Evolutionary conservation across 2,113 vertebrate species (phyloP).

Genomic region (Hippopotamus amphibius): DNA sequence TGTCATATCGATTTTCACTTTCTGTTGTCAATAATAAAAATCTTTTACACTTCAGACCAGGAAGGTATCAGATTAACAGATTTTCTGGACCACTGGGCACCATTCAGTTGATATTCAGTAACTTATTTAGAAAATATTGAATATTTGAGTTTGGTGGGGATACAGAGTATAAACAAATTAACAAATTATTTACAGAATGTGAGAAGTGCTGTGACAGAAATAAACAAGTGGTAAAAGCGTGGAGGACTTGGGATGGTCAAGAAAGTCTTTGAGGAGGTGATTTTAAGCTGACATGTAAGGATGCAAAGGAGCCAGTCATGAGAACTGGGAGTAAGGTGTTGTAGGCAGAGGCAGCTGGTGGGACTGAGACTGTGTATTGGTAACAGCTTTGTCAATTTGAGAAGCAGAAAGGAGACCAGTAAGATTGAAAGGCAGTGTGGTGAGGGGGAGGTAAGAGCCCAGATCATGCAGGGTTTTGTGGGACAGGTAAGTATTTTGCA

Average conservation of each 20-base stretch:
- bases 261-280: not conserved
- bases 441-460: not conserved
- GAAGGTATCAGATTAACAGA: not conserved
- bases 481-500: not conserved
- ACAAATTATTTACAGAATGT: not conserved
- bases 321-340: not conserved
- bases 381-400: not conserved
- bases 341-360: not conserved
- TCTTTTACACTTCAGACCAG: conserved; percentile 7
- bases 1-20: conserved; percentile 22
- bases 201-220: not conserved
- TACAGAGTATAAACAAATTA: not conserved
- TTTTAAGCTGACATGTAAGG: not conserved
- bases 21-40: conserved; percentile 45
- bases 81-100: not conserved
- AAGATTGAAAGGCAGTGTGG: not conserved
- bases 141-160: not conserved
- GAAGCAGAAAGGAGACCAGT: not conserved
- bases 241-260: not conserved
- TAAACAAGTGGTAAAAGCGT: not conserved
- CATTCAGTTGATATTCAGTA: not conserved
- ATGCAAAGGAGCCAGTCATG: not conserved
- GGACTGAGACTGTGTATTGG: not conserved
- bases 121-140: conserved; percentile 29
- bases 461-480: not conserved